A percentile compares a stretch with the other conserved stretches of the same genome.
phyloP scores from a whole-genome alignment of 1,140 invertebrate species.

The roundworm (Caenorhabditis elegans) region DNA sequence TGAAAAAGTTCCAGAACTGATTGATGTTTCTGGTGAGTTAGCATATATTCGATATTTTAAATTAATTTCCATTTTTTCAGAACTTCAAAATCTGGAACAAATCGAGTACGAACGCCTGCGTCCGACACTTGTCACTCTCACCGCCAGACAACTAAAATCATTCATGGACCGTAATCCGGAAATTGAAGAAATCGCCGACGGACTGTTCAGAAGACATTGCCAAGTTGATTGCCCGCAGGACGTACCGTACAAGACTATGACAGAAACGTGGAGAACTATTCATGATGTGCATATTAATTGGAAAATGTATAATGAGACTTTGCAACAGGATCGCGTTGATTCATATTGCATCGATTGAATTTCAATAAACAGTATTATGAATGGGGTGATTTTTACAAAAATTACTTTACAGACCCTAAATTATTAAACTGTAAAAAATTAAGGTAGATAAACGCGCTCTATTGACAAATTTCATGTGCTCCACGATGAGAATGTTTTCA shows the following conservation, averaged over 20 bases:
- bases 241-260: not conserved
- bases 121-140: not conserved
- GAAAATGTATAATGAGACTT: not conserved
- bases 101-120: not conserved
- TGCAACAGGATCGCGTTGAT: not conserved
- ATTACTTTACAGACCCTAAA: no score
- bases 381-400: no score
- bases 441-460: no score
- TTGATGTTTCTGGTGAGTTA: no score
- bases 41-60: not conserved
- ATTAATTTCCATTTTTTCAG: not conserved
- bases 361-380: not conserved
- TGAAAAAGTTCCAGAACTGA: no score
- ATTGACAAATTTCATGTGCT: no score
- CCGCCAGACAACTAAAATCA: not conserved
- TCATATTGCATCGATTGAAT: not conserved
- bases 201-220: constrained; percentile 11
- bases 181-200: not conserved
- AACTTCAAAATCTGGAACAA: not conserved
- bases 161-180: not conserved
- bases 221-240: not conserved
- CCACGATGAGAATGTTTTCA: no score
- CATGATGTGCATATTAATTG: constrained; percentile 7
- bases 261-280: not conserved
- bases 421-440: no score